Evolutionary conservation across 2,797 vertebrate genomes (phyloP).

Genomic region (Ispidina lecontei): DNA sequence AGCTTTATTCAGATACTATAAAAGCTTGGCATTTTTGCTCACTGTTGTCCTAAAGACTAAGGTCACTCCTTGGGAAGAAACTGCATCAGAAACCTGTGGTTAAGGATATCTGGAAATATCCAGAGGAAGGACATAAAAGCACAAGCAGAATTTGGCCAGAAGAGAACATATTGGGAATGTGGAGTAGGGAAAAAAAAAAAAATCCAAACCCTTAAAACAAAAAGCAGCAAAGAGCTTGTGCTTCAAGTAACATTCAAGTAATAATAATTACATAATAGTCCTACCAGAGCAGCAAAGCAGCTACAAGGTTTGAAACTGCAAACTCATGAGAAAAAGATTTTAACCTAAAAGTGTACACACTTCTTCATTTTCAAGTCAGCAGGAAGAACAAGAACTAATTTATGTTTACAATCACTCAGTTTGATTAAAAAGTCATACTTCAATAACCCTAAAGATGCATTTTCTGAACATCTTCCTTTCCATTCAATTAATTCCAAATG

Average conservation of each 20-base stretch:
- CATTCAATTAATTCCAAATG: constrained; percentile 69
- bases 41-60: background rate
- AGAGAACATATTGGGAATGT: background rate
- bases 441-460: constrained; percentile 57
- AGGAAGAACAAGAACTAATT: constrained; percentile 66
- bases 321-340: constrained; percentile 32
- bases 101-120: background rate
- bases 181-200: too few relatives aligned
- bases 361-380: constrained; percentile 56
- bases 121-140: background rate
- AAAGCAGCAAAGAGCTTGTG: constrained; percentile 11
- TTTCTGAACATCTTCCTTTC: constrained; percentile 53
- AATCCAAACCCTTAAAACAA: too few relatives aligned
- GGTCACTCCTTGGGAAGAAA: background rate
- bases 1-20: background rate
- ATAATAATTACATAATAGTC: background rate
- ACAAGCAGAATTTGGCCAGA: background rate
- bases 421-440: constrained; percentile 73
- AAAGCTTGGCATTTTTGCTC: background rate
- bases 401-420: constrained; percentile 64
- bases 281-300: constrained; percentile 5
- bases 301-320: constrained; percentile 27
- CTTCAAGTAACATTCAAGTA: constrained; percentile 1
- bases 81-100: background rate
- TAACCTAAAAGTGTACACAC: background rate